Evolutionary conservation across 1,140 invertebrate species (phyloP), one percentile per base, ranked within the genome.

Genomic region (Anastrepha ludens): DNA sequence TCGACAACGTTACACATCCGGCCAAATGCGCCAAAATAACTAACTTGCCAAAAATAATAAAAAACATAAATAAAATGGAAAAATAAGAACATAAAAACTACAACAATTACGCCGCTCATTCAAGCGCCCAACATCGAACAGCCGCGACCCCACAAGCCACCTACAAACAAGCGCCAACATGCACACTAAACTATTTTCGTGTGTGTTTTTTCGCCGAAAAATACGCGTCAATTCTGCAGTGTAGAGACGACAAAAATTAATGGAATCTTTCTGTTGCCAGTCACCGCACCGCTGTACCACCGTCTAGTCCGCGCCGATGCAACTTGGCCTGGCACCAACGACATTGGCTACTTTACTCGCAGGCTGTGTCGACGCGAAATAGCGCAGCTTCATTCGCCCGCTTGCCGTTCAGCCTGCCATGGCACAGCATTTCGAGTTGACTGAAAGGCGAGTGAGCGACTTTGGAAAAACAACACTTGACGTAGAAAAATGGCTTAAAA

Each of bases 401-500:
- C 50, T 11, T 55, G 11, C 13, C 44, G 5, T 17, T 3, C 39
- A 41, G 17, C 70, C 70, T 74, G 70, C 74, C 47, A n/a, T 1
- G 17, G 41, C 15, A n/a, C 74, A 9, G 74, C 47, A 15, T 81
- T 55, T 55, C n/a, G 47, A 47, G 47, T 55, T 81, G 74, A 74
- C 74, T 50, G 74, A 81, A 29, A 55, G 74, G 15, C 47, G 74
- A 20, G 74, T 81, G 74, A 81, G 74, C 74, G 74, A 81, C 74
- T 81, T 81, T 55, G 17, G 74, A 50, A 55, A 81, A 81, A 81
- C 74, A 81, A 81, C 47, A 55, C 44, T 81, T 81, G 74, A 81
- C 74, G 74, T 81, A 81, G 74, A 81, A 81, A 81, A 81, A 81
- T 81, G 74, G 47, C 74, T 81, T 81, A 81, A 81, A 81, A 81